Evolutionary conservation across 2,888 invertebrate genomes (phyloP).

Genomic region (Archaeoteleia sp.): DNA sequence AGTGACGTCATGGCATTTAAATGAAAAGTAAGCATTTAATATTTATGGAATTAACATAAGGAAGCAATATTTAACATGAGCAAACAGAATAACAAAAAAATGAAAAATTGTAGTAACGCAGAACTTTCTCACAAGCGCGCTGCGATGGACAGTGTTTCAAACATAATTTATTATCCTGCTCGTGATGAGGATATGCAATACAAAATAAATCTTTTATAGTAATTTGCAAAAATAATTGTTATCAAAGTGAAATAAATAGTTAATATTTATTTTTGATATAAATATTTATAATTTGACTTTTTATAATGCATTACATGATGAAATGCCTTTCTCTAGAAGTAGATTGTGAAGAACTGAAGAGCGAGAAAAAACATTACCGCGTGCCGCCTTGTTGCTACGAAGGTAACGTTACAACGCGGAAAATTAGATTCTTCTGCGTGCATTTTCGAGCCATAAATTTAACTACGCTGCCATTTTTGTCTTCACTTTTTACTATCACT

Average conservation of each 20-base stretch:
- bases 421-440: constrained; percentile 18
- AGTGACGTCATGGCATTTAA: no score
- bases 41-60: no score
- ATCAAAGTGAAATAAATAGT: no score
- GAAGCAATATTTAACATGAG: no score
- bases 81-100: neutral
- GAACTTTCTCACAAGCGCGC: no score
- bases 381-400: constrained; percentile 3
- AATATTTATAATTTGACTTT: neutral
- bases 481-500: constrained; percentile 12
- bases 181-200: no score
- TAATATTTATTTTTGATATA: no score
- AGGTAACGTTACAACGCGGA: constrained; percentile 18
- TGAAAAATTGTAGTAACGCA: neutral
- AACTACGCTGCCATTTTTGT: constrained; percentile 12
- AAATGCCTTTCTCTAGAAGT: constrained; percentile 1
- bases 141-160: no score
- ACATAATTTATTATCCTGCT: no score
- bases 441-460: constrained; percentile 14
- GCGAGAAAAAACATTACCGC: constrained; percentile 7
- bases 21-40: no score
- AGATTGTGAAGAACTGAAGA: constrained; percentile 10
- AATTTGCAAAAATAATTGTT: no score
- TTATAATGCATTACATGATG: constrained; percentile 10
- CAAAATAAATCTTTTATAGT: no score